Evolutionary conservation across 2,797 vertebrate genomes (phyloP).

Genomic region (Hippocampus kuda): DNA sequence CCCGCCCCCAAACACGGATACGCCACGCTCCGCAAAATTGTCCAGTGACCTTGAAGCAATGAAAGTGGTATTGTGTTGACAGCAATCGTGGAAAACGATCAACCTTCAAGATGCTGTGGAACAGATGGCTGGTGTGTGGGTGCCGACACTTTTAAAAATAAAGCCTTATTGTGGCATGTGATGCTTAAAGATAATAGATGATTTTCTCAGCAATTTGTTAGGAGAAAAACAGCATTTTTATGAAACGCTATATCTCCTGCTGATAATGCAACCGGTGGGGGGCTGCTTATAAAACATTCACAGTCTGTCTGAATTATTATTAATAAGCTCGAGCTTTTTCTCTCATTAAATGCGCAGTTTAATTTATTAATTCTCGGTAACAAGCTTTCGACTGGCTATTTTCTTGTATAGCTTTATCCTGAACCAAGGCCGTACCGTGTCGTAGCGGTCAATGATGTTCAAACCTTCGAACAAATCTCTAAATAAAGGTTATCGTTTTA

Average conservation of each 20-base stretch:
- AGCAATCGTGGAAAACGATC: constrained; percentile 43
- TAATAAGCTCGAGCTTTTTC: not conserved
- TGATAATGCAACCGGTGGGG: not conserved
- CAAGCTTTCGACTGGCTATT: not conserved
- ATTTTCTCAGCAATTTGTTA: not conserved
- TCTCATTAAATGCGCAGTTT: too few species aligned
- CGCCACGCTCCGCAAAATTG: constrained; percentile 12
- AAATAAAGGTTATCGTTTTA: too few species aligned
- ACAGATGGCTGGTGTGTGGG: constrained; percentile 19
- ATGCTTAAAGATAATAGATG: not conserved
- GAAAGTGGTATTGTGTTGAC: constrained; percentile 31
- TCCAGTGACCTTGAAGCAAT: constrained; percentile 32
- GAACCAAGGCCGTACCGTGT: not conserved
- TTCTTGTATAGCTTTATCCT: not conserved
- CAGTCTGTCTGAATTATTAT: not conserved
- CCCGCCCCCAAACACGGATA: not conserved
- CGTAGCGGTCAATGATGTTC: not conserved
- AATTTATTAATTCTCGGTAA: not conserved
- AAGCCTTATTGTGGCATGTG: constrained; percentile 2
- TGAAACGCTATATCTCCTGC: not conserved
- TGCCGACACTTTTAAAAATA: not conserved
- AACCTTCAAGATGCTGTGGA: constrained; percentile 30
- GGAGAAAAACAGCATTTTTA: not conserved
- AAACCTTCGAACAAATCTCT: not conserved
- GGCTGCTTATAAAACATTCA: not conserved